phyloP scores from a whole-genome alignment of 2,888 invertebrate species.

The Ennomos quercinarius region DNA sequence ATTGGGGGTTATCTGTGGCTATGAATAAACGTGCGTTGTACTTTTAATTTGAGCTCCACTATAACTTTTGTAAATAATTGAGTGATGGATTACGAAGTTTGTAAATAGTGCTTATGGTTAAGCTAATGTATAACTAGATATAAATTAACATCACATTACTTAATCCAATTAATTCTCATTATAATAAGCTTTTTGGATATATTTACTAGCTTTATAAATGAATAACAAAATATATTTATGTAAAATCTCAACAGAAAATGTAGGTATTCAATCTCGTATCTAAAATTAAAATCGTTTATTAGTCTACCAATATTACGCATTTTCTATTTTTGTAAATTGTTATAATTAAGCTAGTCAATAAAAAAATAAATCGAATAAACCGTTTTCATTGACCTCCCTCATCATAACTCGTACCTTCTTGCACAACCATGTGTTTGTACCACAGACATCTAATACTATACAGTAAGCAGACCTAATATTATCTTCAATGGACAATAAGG shows the following conservation, averaged over 20 bases:
- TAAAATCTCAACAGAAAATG: conserved; percentile 9
- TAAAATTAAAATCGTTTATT: conserved; percentile 34
- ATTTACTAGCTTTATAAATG: conserved; percentile 39
- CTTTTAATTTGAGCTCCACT: conserved; percentile 48
- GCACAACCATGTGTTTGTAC: too few species aligned
- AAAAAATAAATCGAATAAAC: conserved; percentile 47
- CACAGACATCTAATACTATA: too few species aligned
- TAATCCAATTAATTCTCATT: conserved; percentile 30
- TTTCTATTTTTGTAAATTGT: conserved; percentile 77
- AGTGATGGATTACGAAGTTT: conserved; percentile 35
- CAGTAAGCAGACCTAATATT: too few species aligned
- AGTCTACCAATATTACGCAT: conserved; percentile 39
- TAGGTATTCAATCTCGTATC: conserved; percentile 5
- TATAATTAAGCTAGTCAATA: conserved; percentile 72
- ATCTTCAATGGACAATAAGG: too few species aligned
- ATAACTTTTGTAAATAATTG: conserved; percentile 38
- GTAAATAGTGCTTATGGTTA: conserved; percentile 46
- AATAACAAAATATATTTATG: conserved; percentile 10
- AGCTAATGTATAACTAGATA: conserved; percentile 31
- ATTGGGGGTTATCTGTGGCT: too few species aligned
- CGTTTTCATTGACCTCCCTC: conserved; percentile 34
- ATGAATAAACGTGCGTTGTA: conserved; percentile 59
- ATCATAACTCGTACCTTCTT: too few species aligned
- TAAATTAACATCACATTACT: conserved; percentile 58
- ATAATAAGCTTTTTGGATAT: conserved; percentile 36